phyloP scores from a whole-genome alignment of 2,797 vertebrate species.

The Sorex maritimensis region DNA sequence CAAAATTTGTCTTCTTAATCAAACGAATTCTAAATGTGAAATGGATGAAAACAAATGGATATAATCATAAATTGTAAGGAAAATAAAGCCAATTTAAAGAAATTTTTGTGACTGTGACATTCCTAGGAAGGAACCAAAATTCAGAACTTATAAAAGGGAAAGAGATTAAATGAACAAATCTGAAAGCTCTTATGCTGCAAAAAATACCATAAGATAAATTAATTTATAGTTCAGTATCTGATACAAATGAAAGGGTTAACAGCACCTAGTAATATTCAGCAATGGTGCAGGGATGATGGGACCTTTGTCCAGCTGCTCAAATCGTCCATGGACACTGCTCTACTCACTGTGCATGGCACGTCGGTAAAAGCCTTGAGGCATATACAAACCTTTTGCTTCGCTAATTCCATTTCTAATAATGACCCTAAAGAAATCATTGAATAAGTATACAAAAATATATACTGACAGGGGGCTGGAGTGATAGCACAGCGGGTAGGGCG shows the following conservation, averaged over 20 bases:
- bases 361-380: slow-evolving; percentile 32
- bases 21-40: slow-evolving; percentile 67
- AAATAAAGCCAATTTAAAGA: slow-evolving; percentile 47
- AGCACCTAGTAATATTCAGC: background rate
- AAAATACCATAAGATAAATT: background rate
- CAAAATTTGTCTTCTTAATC: slow-evolving; percentile 29
- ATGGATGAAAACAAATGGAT: slow-evolving; percentile 23
- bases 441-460: slow-evolving; percentile 36
- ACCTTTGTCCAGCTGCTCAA: background rate
- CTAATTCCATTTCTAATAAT: slow-evolving; percentile 54
- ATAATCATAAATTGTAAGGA: slow-evolving; percentile 38
- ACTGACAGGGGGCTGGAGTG: too few species aligned
- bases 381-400: background rate
- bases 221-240: background rate
- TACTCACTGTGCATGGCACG: background rate
- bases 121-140: background rate
- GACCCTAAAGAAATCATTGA: slow-evolving; percentile 35
- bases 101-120: slow-evolving; percentile 2
- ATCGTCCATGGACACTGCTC: background rate
- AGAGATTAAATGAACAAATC: slow-evolving; percentile 17
- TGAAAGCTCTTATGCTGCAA: slow-evolving; percentile 4
- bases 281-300: background rate
- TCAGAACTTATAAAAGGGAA: slow-evolving; percentile 6
- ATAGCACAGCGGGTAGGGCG: too few species aligned
- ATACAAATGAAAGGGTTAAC: background rate